phyloP scores from a whole-genome alignment of 2,797 vertebrate genomes.

The Rousettus madagascariensis region DNA sequence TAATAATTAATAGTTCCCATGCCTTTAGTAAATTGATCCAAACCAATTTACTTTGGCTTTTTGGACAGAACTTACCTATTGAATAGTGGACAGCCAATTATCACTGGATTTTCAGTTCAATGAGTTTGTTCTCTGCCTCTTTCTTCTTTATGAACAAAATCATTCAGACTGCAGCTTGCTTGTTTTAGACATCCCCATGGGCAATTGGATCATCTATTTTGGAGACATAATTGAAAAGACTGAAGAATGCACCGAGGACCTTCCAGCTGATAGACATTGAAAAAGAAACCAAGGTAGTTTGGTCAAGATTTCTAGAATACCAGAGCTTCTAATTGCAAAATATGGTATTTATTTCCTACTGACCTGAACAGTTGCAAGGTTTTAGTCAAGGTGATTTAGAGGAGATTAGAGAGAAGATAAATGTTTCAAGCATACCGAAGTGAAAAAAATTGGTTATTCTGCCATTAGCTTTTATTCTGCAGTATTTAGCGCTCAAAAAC shows the following conservation, averaged over 20 bases:
- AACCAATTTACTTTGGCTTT: not conserved
- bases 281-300: not conserved
- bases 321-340: not conserved
- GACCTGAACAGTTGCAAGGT: not conserved
- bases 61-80: conserved; percentile 16
- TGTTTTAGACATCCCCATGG: not conserved
- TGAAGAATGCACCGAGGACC: not conserved
- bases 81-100: conserved; percentile 5
- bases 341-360: conserved; percentile 11
- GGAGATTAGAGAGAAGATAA: not conserved
- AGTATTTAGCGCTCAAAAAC: not conserved
- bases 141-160: conserved; percentile 43
- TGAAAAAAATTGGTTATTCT: not conserved
- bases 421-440: not conserved
- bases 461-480: not conserved
- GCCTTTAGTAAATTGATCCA: not conserved
- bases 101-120: not conserved
- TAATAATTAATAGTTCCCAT: not conserved
- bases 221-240: conserved; percentile 40
- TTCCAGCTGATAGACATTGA: not conserved
- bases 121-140: not conserved
- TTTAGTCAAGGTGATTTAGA: conserved; percentile 23
- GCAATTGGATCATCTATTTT: not conserved
- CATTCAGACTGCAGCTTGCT: not conserved
- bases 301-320: conserved; percentile 35